Evolutionary conservation across 2,113 vertebrate genomes (phyloP), one percentile per base, ranked within the genome.

Genomic region (Peromyscus californicus): DNA sequence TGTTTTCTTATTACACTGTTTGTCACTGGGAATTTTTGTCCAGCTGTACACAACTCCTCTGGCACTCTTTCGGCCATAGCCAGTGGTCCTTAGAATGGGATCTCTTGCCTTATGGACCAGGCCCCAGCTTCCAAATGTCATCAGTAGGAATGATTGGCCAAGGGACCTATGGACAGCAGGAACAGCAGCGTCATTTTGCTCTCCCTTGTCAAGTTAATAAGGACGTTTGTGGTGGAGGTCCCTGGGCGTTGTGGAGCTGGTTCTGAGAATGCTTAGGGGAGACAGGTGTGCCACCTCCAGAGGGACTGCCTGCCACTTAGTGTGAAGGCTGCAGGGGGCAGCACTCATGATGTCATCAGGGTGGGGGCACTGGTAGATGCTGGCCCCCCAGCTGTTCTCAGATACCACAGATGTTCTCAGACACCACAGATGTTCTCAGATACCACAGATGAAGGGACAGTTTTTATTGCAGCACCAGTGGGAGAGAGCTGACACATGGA

Each of bases 401-500:
- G 33, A 84, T 39, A 0, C 76, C 39, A 17, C 1, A 54, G 31
- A 5, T 33, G 57, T 1, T 36, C 36, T 54, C 5, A 5, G 33
- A 83, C 39, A 1, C 76, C 39, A 13, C 1, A 54, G 31, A 4
- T 33, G 57, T 54, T 54, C 54, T 54, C 54, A 15, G 54, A 54
- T 13, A 15, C 54, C 39, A 17, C 1, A 54, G 24, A 5, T 33
- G 57, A 31, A 65, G 26, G 33, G n/a, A 54, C 33, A 0, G 1
- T 15, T 0, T 0, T 39, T 0, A 57, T 42, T 29, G 16, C 22
- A 74, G 39, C 2, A n/a, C 29, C 2, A 0, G 11, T 4, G 16
- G 70, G 75, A 4, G 21, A 76, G 39, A 89, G 31, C 29, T 15
- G 3, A 78, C 31, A 15, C 10, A 1, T 13, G 42, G 59, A 72